Percentiles rank a stretch among this genome's conserved stretches.
Evolutionary conservation across 2,797 vertebrate species (phyloP).

Genomic region (Ctenochaetus hawaiiensis): DNA sequence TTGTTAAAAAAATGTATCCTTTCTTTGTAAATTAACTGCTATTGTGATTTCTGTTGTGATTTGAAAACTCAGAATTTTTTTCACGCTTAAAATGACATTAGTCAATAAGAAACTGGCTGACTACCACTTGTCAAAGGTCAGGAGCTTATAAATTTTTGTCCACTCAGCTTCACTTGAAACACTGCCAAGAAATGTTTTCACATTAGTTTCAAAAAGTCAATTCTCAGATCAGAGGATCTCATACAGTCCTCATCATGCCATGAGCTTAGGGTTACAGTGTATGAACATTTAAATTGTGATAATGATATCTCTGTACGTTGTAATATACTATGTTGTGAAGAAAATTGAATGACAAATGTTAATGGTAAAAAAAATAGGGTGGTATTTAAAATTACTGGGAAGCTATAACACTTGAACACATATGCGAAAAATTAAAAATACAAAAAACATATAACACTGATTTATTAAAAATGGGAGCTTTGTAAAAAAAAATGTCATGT

Average conservation of each 20-base stretch:
- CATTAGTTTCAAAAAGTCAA: background rate
- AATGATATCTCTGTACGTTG: background rate
- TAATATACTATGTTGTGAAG: background rate
- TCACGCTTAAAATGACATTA: background rate
- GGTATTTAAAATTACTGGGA: background rate
- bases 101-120: background rate
- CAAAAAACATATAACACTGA: no score
- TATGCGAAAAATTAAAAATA: no score
- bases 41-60: background rate
- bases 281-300: background rate
- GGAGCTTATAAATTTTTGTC: constrained; percentile 1
- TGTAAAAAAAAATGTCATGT: no score
- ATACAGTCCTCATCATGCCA: background rate
- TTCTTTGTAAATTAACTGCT: constrained; percentile 46
- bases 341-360: background rate
- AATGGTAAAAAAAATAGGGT: background rate
- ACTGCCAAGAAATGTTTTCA: background rate
- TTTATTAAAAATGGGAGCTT: no score
- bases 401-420: no score
- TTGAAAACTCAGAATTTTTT: background rate
- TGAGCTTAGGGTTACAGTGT: no score
- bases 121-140: background rate
- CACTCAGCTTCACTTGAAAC: background rate
- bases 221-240: background rate
- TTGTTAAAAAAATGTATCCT: constrained; percentile 63